Evolutionary conservation across 2,113 vertebrate genomes (phyloP).

Genomic region (Notothenia coriiceps): DNA sequence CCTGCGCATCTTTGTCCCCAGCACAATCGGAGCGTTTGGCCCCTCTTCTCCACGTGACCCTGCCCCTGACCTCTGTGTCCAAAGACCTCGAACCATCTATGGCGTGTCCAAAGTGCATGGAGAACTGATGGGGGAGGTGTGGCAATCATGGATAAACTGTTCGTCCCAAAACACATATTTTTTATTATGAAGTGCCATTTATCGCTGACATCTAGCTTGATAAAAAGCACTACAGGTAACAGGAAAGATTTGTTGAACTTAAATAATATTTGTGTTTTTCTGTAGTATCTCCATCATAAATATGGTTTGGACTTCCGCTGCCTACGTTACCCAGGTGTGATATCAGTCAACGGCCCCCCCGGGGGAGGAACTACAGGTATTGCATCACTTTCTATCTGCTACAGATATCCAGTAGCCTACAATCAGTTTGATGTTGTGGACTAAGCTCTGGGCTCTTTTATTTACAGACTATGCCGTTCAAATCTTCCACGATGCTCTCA

Average conservation of each 20-base stretch:
- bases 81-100: slow-evolving; percentile 86
- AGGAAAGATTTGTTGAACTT: background rate
- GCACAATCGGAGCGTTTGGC: slow-evolving; percentile 86
- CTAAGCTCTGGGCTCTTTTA: background rate
- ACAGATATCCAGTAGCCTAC: background rate
- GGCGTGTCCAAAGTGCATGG: slow-evolving; percentile 86
- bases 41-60: slow-evolving; percentile 85
- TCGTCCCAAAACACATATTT: too few species aligned
- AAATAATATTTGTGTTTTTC: slow-evolving; percentile 29
- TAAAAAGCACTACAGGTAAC: too few species aligned
- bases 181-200: too few species aligned
- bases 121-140: slow-evolving; percentile 87
- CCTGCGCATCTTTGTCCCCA: slow-evolving; percentile 86
- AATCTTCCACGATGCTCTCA: slow-evolving; percentile 85
- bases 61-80: slow-evolving; percentile 84
- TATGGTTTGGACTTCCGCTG: slow-evolving; percentile 85
- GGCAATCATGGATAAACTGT: background rate
- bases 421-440: background rate
- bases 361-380: slow-evolving; percentile 86
- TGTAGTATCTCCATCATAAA: slow-evolving; percentile 86
- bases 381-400: background rate
- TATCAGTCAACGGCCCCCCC: slow-evolving; percentile 81
- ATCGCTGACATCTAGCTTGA: too few species aligned
- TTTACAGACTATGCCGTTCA: slow-evolving; percentile 84
- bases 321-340: slow-evolving; percentile 84